Evolutionary conservation across 2,113 vertebrate genomes (phyloP), one percentile per base, ranked within the genome.

Genomic region (Atlantisia rogersi): DNA sequence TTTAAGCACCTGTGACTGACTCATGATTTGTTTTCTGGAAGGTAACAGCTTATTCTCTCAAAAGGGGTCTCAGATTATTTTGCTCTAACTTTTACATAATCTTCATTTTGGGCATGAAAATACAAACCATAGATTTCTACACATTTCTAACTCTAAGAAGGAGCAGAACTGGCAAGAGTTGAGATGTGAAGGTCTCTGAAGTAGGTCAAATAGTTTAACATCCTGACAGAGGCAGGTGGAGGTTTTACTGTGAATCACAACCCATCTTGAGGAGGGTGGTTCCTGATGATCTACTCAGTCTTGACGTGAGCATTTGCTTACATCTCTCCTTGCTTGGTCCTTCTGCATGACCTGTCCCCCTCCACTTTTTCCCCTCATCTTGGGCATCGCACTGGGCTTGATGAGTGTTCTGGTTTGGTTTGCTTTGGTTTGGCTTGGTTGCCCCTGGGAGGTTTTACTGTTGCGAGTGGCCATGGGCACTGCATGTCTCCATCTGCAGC

Each of bases 381-480:
- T 46, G 53, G 25, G 4, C 37, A n/a, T 8, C 1, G 2, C 20
- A 6, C 9, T 46, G 62, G 22, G 6, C 29, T 75, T 80, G 12
- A 15, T 82, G 29, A 8, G 21, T 40, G 28, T 70, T 17, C 22
- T 71, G 42, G 9, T 58, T 87, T 68, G 28, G 11, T 48, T 86
- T 69, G 32, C 20, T 48, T 48, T 71, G 42, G 8, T 58, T 87
- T 62, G 28, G 11, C 40, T 86, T 69, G 29, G 4, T 65, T 56
- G 9, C 90, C 28, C 52, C 22, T 32, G 42, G 8, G 40, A 7
- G 22, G 22, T 55, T 82, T 71, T 64, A 28, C 10, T 37, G 28
- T 31, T 3, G 0, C 0, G 5, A 55, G 15, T 13, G 18, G 10
- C 78, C 18, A 3, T 16, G 9, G 12, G 20, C 20, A 16, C n/a